Conservation (phyloP, 2,888 invertebrate species). For the Caradrina clavipalpis region DNA sequence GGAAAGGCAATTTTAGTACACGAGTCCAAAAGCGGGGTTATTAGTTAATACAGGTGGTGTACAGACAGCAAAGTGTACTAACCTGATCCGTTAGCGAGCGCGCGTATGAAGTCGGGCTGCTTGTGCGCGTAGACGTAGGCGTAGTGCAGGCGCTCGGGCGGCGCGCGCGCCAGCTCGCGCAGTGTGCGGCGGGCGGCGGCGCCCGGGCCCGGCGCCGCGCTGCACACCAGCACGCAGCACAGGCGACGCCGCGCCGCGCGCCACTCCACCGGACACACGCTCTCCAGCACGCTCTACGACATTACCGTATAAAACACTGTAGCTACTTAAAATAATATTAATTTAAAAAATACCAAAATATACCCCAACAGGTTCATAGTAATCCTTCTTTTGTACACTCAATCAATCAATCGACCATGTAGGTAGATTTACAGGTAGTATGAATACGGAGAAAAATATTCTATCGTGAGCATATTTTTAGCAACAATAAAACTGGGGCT, state of each 20-base stretch:
- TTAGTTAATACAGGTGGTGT: too few species aligned
- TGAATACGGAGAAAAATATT: too few species aligned
- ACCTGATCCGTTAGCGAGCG: conserved; percentile 92
- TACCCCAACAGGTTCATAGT: too few species aligned
- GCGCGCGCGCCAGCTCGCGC: conserved; percentile 93
- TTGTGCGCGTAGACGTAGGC: conserved; percentile 97
- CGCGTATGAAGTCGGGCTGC: conserved; percentile 95
- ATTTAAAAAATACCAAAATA: too few species aligned
- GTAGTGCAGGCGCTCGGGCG: conserved; percentile 95
- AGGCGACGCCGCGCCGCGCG: conserved; percentile 92
- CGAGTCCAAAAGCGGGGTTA: too few species aligned
- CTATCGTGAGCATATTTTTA: too few species aligned
- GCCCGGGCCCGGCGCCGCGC: conserved; percentile 91
- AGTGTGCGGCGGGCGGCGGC: conserved; percentile 94
- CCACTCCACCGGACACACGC: conserved; percentile 97
- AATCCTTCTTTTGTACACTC: too few species aligned
- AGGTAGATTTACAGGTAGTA: too few species aligned
- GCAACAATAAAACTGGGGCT: too few species aligned
- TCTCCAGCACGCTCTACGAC: conserved; percentile 93
- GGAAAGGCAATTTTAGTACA: too few species aligned
- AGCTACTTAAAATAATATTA: too few species aligned
- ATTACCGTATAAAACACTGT: background rate
- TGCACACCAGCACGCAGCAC: conserved; percentile 88
- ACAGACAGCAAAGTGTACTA: conserved; percentile 48
- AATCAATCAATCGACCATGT: too few species aligned